phyloP scores from a whole-genome alignment of 2,797 vertebrate species.

The Gymnoscopelus microlampas region DNA sequence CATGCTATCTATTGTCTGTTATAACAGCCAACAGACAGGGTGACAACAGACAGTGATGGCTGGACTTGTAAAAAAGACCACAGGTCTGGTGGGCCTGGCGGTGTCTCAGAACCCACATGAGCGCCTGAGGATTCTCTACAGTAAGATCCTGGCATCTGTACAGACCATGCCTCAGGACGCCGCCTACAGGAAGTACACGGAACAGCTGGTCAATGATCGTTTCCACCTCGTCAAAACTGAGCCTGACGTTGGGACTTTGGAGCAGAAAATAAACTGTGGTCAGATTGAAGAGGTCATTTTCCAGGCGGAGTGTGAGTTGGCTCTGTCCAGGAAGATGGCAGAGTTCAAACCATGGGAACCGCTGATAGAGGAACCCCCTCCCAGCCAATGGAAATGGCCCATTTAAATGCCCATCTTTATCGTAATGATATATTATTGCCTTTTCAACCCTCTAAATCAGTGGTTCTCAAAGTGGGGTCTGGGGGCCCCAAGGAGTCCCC shows the following conservation, averaged over 20 bases:
- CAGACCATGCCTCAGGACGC: constrained; percentile 89
- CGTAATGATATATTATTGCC: constrained; percentile 15
- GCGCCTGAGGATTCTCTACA: constrained; percentile 88
- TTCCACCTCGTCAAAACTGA: constrained; percentile 84
- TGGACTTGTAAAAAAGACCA: constrained; percentile 79
- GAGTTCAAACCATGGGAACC: constrained; percentile 96
- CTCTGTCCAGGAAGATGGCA: constrained; percentile 90
- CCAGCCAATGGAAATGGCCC: constrained; percentile 96
- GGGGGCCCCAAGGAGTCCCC: too few relatives aligned
- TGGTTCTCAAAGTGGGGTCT: too few relatives aligned
- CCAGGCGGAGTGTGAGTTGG: constrained; percentile 94
- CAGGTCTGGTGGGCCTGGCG: constrained; percentile 92
- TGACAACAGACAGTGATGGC: too few relatives aligned
- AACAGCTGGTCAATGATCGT: constrained; percentile 87
- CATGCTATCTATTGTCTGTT: too few relatives aligned
- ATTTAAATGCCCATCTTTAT: constrained; percentile 73
- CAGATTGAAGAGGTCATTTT: constrained; percentile 93
- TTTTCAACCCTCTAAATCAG: neutral
- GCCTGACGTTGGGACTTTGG: constrained; percentile 84
- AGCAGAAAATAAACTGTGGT: constrained; percentile 89
- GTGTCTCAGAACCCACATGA: constrained; percentile 89
- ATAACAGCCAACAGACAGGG: too few relatives aligned
- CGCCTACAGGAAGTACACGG: constrained; percentile 93
- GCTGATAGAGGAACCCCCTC: constrained; percentile 89
- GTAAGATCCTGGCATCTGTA: constrained; percentile 88